A percentile compares a stretch with the other conserved stretches of the same genome.
phyloP scores from a whole-genome alignment of 2,888 invertebrate genomes.

The Platycnemis pennipes region DNA sequence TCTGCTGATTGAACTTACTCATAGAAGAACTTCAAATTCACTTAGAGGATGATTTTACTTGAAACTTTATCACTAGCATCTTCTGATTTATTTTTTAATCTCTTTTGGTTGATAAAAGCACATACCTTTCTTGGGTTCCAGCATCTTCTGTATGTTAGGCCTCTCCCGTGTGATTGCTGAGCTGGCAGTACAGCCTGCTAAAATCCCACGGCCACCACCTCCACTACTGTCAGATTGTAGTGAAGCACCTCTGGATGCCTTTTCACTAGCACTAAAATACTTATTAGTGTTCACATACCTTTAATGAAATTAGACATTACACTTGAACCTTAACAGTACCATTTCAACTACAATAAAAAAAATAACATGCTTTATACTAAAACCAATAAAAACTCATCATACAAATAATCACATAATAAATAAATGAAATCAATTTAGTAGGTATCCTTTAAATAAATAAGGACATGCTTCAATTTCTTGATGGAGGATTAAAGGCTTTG shows the following conservation, averaged over 20 bases:
- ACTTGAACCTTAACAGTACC: not conserved
- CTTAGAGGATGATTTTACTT: no score
- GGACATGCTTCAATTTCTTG: no score
- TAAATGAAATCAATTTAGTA: not conserved
- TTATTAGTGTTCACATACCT: constrained; percentile 71
- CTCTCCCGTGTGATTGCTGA: constrained; percentile 36
- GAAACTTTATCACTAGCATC: no score
- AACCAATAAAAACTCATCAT: not conserved
- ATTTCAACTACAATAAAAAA: constrained; percentile 33
- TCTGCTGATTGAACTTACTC: no score
- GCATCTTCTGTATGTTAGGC: constrained; percentile 45
- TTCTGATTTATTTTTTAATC: no score
- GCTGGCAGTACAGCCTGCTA: not conserved
- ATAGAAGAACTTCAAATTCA: no score
- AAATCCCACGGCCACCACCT: constrained; percentile 37
- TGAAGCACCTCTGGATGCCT: constrained; percentile 73
- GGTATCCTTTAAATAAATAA: no score
- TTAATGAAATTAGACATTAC: constrained; percentile 3
- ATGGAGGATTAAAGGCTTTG: no score
- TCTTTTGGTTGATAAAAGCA: not conserved
- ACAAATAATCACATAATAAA: not conserved
- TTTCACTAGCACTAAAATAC: constrained; percentile 75
- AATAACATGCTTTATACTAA: not conserved
- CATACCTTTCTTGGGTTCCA: constrained; percentile 47
- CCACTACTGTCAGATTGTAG: constrained; percentile 71